Evolutionary conservation across 2,113 vertebrate species (phyloP), one percentile per base, ranked within the genome.

Genomic region (Phycodurus eques): DNA sequence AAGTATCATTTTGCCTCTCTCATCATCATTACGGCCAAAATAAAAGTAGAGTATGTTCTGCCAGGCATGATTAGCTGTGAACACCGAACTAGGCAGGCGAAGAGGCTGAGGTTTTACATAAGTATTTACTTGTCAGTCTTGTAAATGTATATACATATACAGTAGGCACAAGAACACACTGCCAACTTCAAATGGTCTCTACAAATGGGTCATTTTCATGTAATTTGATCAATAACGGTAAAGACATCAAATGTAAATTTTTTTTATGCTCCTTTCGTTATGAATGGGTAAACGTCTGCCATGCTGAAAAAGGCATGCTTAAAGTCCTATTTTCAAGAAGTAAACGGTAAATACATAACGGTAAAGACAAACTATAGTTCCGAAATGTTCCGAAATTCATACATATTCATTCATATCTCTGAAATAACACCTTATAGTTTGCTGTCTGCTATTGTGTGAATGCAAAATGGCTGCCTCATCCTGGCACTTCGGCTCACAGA

Each of bases 31-130:
- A 87, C 81, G 80, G 85, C 88, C 89, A 84, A 91, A 88, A 91
- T 91, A 87, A 92, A 89, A 91, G 88, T 85, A 73, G 85, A 87
- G 87, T 82, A 61, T 90, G 90, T 92, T 90, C 91, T 91, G 90
- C 90, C 89, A 91, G 79, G 78, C 75, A 70, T 73, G 77, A 92
- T 93, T 90, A 92, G 88, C 80, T 63, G 65, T n/a, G 22, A 83
- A 79, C 20, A 22, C 20, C 20, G n/a, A 56, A 56, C 53, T n/a
- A 56, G 53, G 8, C 20, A 56, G 53, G n/a, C 5, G 79, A 43
- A 85, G 78, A 79, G 79, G 69, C 76, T 81, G 61, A 2, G 49
- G 63, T 47, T 70, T 76, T 75, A 74, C 22, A 35, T 22, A 75
- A 67, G 78, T 59, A 72, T 67, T 65, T 43, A 22, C 19, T 67